Conservation (phyloP, 1,140 invertebrate species). For the Oryctes rhinoceros region DNA sequence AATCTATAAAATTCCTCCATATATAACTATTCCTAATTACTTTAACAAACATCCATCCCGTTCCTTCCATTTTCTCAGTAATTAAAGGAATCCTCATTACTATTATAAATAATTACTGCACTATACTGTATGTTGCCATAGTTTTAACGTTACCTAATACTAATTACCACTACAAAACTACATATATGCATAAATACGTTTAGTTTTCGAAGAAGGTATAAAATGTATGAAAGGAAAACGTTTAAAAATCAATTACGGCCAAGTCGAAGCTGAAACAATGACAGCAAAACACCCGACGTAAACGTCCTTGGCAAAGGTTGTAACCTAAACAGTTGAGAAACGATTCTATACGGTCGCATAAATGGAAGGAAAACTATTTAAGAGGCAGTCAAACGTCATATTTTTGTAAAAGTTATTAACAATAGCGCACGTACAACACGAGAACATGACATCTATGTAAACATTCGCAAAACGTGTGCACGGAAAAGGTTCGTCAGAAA, state of each 20-base stretch:
- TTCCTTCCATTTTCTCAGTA: too few species aligned
- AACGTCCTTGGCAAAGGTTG: conserved; percentile 6
- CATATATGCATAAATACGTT: neutral
- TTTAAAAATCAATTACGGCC: conserved; percentile 11
- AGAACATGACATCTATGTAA: conserved; percentile 28
- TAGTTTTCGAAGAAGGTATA: neutral
- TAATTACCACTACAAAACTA: neutral
- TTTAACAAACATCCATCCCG: too few species aligned
- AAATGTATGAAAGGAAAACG: conserved; percentile 2
- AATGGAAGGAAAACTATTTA: conserved; percentile 16
- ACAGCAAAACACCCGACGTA: neutral
- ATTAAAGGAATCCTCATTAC: too few species aligned
- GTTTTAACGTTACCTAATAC: neutral
- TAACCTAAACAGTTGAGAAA: conserved; percentile 25
- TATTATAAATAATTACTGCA: too few species aligned
- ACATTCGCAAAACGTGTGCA: neutral
- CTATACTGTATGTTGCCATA: too few species aligned
- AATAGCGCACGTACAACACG: conserved; percentile 31
- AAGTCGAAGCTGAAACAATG: neutral
- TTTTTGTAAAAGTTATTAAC: conserved; percentile 8
- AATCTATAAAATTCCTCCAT: too few species aligned
- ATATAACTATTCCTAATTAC: too few species aligned
- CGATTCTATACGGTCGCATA: neutral
- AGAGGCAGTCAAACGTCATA: neutral
- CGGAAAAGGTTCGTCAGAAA: neutral